Conservation (phyloP, 2,797 vertebrate genomes). For the Pseudocheirus occidentalis region DNA sequence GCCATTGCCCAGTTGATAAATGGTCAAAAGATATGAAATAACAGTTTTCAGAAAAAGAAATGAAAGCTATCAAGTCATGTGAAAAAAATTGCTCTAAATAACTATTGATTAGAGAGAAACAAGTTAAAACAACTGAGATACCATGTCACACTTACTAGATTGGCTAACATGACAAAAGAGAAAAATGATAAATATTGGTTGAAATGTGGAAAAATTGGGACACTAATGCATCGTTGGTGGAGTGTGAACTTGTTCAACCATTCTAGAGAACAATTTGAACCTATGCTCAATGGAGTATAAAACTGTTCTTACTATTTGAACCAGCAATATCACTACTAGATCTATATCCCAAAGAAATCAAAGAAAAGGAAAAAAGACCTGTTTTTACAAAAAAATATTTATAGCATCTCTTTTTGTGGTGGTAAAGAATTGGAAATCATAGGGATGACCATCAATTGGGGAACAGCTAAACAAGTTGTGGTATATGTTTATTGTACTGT, state of each 20-base stretch:
- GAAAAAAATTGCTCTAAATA: not conserved
- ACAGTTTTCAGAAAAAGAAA: not conserved
- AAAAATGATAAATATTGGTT: not conserved
- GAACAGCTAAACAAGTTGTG: not conserved
- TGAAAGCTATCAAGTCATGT: not conserved
- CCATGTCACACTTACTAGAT: not conserved
- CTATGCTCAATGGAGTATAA: not conserved
- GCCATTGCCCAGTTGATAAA: not conserved
- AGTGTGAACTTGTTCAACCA: too few species aligned
- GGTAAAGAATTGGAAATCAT: not conserved
- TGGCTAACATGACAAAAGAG: not conserved
- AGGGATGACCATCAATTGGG: not conserved
- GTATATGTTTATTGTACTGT: not conserved
- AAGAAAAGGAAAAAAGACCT: not conserved
- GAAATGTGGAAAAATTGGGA: not conserved
- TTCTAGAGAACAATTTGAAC: not conserved
- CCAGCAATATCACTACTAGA: not conserved
- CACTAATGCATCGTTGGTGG: too few species aligned
- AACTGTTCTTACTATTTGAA: not conserved
- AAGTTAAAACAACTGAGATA: not conserved
- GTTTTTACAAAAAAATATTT: not conserved
- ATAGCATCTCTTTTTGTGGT: not conserved
- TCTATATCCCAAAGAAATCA: not conserved
- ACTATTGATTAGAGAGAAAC: not conserved
- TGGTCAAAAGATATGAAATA: too few species aligned